Conservation (phyloP, 2,888 invertebrate species). For the Calameuta filiformis region DNA sequence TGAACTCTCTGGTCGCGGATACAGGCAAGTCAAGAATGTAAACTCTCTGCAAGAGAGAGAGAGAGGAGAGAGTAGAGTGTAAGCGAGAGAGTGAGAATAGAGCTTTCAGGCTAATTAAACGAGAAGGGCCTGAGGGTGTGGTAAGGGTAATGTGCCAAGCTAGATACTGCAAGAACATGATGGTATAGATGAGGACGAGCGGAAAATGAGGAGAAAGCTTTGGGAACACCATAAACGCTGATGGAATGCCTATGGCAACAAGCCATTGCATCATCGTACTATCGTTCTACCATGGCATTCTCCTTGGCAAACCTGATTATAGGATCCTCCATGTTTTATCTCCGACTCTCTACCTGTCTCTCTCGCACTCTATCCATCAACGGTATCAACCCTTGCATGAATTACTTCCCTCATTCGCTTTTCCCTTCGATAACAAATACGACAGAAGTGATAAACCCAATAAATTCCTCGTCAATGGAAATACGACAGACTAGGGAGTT, state of each 20-base stretch:
- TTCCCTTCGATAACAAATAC: neutral
- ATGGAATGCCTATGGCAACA: constrained; percentile 38
- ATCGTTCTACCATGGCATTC: constrained; percentile 4
- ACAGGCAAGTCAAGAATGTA: no score
- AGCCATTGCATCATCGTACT: no score
- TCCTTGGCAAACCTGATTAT: constrained; percentile 48
- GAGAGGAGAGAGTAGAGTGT: neutral
- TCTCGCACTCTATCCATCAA: neutral
- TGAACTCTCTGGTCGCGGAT: no score
- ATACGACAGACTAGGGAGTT: neutral
- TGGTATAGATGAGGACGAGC: constrained; percentile 13
- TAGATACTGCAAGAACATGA: neutral
- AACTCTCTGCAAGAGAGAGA: no score
- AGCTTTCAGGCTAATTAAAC: constrained; percentile 50
- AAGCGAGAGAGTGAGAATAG: neutral
- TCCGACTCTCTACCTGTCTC: no score
- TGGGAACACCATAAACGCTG: constrained; percentile 35
- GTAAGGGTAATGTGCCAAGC: constrained; percentile 15
- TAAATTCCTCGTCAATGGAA: neutral
- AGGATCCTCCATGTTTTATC: constrained; percentile 19
- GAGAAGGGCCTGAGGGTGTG: constrained; percentile 18
- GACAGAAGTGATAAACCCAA: neutral
- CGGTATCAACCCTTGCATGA: neutral
- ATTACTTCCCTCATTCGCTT: neutral
- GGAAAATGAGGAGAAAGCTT: constrained; percentile 24